A percentile compares a stretch with the other conserved stretches of the same genome.
These are phyloP conservation scores for Ictalurus punctatus DNA, from an alignment of 2,113 vertebrate genomes.

Conservation along the genomic window DNA sequence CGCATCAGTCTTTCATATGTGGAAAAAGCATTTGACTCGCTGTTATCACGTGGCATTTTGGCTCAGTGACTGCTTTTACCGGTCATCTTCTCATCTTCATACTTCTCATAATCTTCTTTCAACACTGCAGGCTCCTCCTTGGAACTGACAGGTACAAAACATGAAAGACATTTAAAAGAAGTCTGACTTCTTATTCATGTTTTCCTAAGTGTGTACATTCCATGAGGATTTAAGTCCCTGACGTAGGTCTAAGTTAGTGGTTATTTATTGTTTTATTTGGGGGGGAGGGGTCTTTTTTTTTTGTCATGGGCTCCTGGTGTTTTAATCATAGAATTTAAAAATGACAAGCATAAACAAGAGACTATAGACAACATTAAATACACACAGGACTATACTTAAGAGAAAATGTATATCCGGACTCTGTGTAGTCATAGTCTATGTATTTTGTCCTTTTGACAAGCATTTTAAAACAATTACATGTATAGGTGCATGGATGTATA, in stretches of 20 bases:
- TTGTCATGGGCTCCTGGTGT: neutral
- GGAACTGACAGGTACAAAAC: slow-evolving; percentile 16
- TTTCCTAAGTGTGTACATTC: slow-evolving; percentile 20
- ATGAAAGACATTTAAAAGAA: slow-evolving; percentile 5
- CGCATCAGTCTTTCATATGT: slow-evolving; percentile 13
- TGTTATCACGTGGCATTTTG: neutral
- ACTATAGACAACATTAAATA: neutral
- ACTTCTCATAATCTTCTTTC: slow-evolving; percentile 21
- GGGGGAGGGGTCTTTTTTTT: neutral
- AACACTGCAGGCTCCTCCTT: slow-evolving; percentile 11
- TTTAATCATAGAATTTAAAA: neutral
- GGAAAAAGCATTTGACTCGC: slow-evolving; percentile 29
- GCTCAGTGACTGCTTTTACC: slow-evolving; percentile 55
- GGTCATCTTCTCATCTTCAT: slow-evolving; percentile 34
- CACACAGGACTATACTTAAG: neutral
- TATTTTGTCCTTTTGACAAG: neutral
- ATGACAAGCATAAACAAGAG: neutral
- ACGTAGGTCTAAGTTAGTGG: neutral
- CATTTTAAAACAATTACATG: neutral
- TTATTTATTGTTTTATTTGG: neutral
- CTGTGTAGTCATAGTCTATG: neutral
- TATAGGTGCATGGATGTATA: neutral
- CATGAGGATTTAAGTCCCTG: neutral
- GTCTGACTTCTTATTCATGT: slow-evolving; percentile 29
- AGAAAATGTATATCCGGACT: neutral